Evolutionary conservation across 2,113 vertebrate species (phyloP).

Genomic region (Mus musculus): DNA sequence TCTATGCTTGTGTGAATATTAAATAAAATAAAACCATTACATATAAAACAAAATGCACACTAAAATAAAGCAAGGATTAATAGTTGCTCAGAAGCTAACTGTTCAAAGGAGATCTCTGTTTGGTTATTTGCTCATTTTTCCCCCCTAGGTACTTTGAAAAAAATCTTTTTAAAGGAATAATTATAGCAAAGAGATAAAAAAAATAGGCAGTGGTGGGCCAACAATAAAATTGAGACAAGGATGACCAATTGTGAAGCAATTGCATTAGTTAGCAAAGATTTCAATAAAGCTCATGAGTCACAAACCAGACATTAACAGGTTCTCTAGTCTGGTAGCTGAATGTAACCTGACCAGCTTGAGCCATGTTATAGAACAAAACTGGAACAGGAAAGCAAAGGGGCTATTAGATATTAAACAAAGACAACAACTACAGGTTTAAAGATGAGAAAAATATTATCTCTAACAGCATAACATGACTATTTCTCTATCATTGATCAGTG

Average conservation of each 20-base stretch:
- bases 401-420: not conserved
- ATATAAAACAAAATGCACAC: not conserved
- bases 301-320: not conserved
- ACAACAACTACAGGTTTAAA: not conserved
- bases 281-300: not conserved
- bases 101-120: not conserved
- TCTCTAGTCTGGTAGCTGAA: not conserved
- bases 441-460: not conserved
- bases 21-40: not conserved
- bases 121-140: not conserved
- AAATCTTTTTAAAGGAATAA: not conserved
- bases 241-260: not conserved
- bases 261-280: not conserved
- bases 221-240: not conserved
- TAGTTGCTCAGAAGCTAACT: not conserved
- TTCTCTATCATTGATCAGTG: not conserved
- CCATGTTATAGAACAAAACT: not conserved
- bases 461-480: constrained; percentile 24
- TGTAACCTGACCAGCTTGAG: not conserved
- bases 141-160: not conserved
- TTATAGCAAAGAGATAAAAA: not conserved
- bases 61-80: not conserved
- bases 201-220: not conserved
- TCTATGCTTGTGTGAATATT: not conserved
- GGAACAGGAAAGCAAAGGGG: not conserved